Base-by-base conservation (phyloP, 1,140 invertebrate species). In the Lordiphosa mommai region DNA sequence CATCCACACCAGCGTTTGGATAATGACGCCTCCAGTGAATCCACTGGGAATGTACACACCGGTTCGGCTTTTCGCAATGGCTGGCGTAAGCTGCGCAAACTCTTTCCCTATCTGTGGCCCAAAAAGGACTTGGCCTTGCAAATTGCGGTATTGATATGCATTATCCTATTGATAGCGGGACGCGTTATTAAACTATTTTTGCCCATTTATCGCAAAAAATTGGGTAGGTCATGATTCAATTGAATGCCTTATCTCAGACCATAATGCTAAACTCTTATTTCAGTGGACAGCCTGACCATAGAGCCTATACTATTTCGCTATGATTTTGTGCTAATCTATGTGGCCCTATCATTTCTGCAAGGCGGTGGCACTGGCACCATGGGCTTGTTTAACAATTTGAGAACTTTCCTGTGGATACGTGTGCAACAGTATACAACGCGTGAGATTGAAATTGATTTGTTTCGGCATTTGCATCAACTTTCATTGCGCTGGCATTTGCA, bases 51-150 rank as follows among this genome's bases (percentile, higher is more conserved):
- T 8, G 43, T 61, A 6, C 46, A 50, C 5, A 71, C 30, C 3
- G 77, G 82, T n/a, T 88, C 95, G n/a, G 94, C 95, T 37, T 97
- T 95, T 92, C 90, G 90, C 38, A 95, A 95, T 89, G 90, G 92
- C 0, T 94, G 93, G 90, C 91, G 92, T 66, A 98, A 98, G 89
- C 88, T 96, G 4, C 93, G 92, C 74, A 93, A 92, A 0, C 92
- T 99, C 14, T 88, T 94, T 40, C 97, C 97, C 1, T 99, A 97
- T 89, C 90, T 99, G n/a, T 99, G 98, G 98, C 98, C 98, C 0
- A 95, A 93, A 64, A 96, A 94, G 60, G 93, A 93, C 87, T 41
- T 90, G 2, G 76, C 91, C 0, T 90, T 99, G 4, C 97, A 99
- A 88, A 63, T 96, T 0, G 91, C 94, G 50, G 97, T 99, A 0